phyloP scores from a whole-genome alignment of 2,888 invertebrate species.

The Scaptomyza reducta region DNA sequence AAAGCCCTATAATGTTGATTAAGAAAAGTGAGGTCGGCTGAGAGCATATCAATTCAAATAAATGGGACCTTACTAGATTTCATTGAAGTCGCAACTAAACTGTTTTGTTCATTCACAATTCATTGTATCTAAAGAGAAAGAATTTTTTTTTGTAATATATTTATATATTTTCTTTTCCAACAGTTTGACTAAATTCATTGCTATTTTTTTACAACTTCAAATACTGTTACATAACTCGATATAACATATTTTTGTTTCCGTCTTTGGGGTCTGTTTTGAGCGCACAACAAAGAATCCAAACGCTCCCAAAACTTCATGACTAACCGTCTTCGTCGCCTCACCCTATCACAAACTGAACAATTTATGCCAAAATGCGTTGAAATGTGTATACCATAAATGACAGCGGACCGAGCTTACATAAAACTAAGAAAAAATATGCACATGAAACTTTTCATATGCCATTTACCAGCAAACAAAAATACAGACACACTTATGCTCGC shows the following conservation, averaged over 20 bases:
- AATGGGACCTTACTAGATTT: not conserved
- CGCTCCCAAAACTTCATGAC: constrained; percentile 8
- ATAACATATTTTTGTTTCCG: not conserved
- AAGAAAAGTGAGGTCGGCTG: not conserved
- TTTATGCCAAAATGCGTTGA: constrained; percentile 33
- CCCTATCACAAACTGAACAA: constrained; percentile 1
- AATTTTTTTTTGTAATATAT: not conserved
- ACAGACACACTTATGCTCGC: constrained; percentile 4
- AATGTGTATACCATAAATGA: constrained; percentile 21
- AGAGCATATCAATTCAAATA: constrained; percentile 8
- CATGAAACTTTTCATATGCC: constrained; percentile 65
- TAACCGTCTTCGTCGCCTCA: not conserved
- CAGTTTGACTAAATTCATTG: constrained; percentile 2
- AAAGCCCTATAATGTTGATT: not conserved
- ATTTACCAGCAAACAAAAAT: constrained; percentile 44
- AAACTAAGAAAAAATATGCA: constrained; percentile 57
- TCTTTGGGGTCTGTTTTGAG: not conserved
- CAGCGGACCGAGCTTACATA: constrained; percentile 12
- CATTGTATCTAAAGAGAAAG: not conserved
- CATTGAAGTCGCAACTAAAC: not conserved
- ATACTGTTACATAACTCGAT: not conserved
- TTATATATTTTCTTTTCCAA: not conserved
- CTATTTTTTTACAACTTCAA: not conserved
- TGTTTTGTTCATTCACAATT: not conserved
- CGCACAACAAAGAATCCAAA: constrained; percentile 1